Evolutionary conservation across 2,797 vertebrate genomes (phyloP).

Genomic region (Sebastes itinus): DNA sequence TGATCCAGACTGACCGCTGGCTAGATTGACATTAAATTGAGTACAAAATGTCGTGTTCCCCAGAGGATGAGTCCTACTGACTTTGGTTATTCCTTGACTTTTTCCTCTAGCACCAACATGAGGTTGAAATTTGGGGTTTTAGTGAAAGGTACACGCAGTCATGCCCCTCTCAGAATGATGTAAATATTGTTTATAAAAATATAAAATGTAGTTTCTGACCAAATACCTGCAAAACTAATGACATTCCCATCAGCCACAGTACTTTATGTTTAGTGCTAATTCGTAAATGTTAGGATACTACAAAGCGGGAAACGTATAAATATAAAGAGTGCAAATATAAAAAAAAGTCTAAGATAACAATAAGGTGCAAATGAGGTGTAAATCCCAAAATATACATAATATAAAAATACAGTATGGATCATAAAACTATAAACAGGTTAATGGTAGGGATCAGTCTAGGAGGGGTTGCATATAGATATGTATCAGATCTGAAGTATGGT

Average conservation of each 20-base stretch:
- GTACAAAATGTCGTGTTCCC: neutral
- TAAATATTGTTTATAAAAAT: neutral
- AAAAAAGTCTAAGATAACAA: too few relatives aligned
- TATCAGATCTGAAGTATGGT: too few relatives aligned
- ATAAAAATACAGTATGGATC: too few relatives aligned
- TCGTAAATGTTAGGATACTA: neutral
- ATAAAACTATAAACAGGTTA: too few relatives aligned
- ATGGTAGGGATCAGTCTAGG: too few relatives aligned
- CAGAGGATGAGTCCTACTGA: neutral
- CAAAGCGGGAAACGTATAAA: rapidly evolving
- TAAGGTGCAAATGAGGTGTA: too few relatives aligned
- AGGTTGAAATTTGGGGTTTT: neutral
- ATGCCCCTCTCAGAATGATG: neutral
- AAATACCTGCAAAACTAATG: neutral
- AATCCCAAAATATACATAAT: too few relatives aligned
- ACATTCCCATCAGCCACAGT: too few relatives aligned
- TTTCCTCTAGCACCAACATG: neutral
- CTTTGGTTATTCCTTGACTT: neutral
- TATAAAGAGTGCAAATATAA: too few relatives aligned
- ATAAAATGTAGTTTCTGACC: neutral
- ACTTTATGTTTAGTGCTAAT: neutral
- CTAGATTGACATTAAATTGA: neutral
- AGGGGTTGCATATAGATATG: too few relatives aligned
- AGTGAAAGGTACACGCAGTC: neutral
- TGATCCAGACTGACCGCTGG: neutral